Evolutionary conservation across 2,797 vertebrate species (phyloP).

Genomic region (Mionectes olivaceus): DNA sequence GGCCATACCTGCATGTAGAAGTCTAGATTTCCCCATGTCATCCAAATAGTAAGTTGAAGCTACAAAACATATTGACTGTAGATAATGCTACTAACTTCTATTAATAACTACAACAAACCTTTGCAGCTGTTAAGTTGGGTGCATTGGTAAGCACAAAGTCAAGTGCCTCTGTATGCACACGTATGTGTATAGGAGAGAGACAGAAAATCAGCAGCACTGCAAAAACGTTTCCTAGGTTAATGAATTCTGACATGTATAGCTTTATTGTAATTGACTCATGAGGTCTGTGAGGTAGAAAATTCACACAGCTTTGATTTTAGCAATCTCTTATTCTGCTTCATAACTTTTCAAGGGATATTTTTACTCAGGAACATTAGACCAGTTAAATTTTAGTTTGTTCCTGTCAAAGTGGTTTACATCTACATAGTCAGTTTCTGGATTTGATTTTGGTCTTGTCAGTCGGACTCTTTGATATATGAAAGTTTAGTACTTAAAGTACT

Average conservation of each 20-base stretch:
- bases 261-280: background rate
- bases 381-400: background rate
- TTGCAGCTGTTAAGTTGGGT: background rate
- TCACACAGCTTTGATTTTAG: slow-evolving; percentile 31
- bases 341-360: slow-evolving; percentile 23
- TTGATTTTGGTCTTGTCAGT: slow-evolving; percentile 2
- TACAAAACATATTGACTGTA: background rate
- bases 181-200: background rate
- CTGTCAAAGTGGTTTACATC: slow-evolving; percentile 3
- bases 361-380: background rate
- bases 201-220: background rate
- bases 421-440: background rate
- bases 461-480: background rate
- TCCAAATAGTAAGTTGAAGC: background rate
- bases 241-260: slow-evolving; percentile 23
- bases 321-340: slow-evolving; percentile 3
- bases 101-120: background rate
- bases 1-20: background rate
- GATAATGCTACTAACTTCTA: background rate
- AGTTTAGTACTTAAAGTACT: background rate
- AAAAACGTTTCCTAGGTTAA: slow-evolving; percentile 11
- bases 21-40: background rate
- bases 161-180: background rate
- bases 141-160: background rate
- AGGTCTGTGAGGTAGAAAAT: background rate